These are phyloP conservation scores for Tautogolabrus adspersus DNA, from an alignment of 2,113 vertebrate genomes.

Conservation along the genomic window DNA sequence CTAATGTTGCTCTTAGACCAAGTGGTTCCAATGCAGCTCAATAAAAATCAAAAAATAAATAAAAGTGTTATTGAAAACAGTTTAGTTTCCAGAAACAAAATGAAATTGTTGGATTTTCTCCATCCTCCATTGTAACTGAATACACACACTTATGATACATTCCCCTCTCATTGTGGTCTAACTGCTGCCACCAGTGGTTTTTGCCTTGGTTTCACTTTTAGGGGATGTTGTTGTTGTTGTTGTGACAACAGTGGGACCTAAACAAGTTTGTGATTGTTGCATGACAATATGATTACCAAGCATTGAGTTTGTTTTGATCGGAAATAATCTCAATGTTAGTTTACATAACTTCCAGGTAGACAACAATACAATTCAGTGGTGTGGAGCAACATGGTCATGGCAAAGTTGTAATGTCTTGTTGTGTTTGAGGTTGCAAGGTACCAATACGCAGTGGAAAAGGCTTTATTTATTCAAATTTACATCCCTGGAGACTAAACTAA, in stretches of 20 bases:
- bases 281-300: neutral
- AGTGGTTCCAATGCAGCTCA: conserved; percentile 35
- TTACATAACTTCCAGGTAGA: neutral
- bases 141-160: neutral
- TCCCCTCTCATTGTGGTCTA: conserved; percentile 7
- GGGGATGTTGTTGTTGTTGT: neutral
- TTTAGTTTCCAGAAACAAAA: conserved; percentile 51
- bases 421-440: neutral
- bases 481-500: neutral
- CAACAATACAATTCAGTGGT: neutral
- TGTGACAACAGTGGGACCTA: conserved; percentile 12
- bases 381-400: neutral
- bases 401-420: neutral
- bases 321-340: neutral
- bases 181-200: conserved; percentile 1
- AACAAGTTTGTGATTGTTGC: conserved; percentile 2
- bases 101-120: conserved; percentile 1
- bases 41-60: conserved; percentile 19
- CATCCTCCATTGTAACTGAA: conserved; percentile 6
- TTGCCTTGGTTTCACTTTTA: neutral
- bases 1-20: conserved; percentile 15
- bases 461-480: neutral
- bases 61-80: conserved; percentile 45
- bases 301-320: neutral
- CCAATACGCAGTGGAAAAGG: neutral